Evolutionary conservation across 2,888 invertebrate species (phyloP).

Genomic region (Euzetes globulus): DNA sequence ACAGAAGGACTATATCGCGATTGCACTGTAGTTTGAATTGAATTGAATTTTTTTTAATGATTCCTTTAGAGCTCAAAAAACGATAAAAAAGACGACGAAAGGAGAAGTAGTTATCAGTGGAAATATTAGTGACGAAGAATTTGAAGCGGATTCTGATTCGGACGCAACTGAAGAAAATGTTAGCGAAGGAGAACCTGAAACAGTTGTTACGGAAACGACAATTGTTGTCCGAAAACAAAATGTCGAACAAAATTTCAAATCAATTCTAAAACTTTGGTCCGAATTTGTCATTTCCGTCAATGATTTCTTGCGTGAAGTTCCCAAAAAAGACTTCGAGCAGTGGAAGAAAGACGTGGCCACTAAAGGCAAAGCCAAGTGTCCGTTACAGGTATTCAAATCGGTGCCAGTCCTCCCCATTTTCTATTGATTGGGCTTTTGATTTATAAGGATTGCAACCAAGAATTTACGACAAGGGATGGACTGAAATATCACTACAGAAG

Average conservation of each 20-base stretch:
- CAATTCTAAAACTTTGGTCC: not conserved
- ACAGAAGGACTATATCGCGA: too few relatives aligned
- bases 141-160: not conserved
- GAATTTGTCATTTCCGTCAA: not conserved
- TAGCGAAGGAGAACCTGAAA: not conserved
- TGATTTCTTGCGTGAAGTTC: not conserved
- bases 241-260: not conserved
- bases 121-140: not conserved
- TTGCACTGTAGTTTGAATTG: too few relatives aligned
- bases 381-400: not conserved
- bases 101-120: not conserved
- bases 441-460: constrained; percentile 14
- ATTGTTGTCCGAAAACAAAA: not conserved
- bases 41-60: too few relatives aligned
- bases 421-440: too few relatives aligned
- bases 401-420: too few relatives aligned
- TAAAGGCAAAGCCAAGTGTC: not conserved
- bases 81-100: constrained; percentile 14
- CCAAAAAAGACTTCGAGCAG: not conserved
- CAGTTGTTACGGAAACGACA: not conserved
- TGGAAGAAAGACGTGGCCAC: not conserved
- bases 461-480: not conserved
- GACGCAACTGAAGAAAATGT: not conserved
- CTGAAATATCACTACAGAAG: constrained; percentile 15
- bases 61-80: not conserved